Conservation (phyloP, 2,113 vertebrate genomes). For the Cephalopholis sonnerati region DNA sequence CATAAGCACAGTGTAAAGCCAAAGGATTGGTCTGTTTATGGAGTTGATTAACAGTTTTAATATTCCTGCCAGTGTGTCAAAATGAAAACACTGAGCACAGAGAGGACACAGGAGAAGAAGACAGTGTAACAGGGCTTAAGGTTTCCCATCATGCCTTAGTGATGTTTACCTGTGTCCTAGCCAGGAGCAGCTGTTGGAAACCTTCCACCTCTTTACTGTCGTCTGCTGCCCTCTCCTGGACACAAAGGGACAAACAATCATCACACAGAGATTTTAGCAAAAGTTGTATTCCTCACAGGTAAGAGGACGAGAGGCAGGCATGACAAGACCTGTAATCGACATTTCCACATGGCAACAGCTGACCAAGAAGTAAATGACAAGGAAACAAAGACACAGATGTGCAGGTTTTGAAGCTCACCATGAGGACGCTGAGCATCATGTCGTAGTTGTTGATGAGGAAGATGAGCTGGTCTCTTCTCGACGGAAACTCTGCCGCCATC, state of each 20-base stretch:
- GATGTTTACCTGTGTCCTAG: constrained; percentile 88
- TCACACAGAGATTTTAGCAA: not conserved
- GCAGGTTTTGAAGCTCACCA: constrained; percentile 78
- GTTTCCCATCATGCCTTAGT: not conserved
- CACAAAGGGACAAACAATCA: not conserved
- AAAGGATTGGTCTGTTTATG: too few relatives aligned
- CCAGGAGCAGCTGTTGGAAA: constrained; percentile 94
- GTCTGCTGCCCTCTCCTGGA: constrained; percentile 92
- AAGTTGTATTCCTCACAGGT: not conserved
- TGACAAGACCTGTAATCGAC: too few relatives aligned
- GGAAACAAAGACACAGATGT: too few relatives aligned
- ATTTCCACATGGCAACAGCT: too few relatives aligned
- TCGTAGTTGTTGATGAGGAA: constrained; percentile 98
- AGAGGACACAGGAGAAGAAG: not conserved
- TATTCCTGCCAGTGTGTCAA: not conserved
- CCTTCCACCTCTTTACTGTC: constrained; percentile 96
- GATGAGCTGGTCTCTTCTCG: constrained; percentile 93
- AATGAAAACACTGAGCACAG: not conserved
- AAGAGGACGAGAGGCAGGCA: not conserved
- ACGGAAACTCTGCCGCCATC: constrained; percentile 95
- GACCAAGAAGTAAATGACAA: too few relatives aligned
- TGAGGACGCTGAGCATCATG: constrained; percentile 95
- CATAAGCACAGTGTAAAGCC: too few relatives aligned
- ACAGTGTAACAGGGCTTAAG: not conserved
- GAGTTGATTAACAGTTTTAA: too few relatives aligned